Conservation (phyloP, 2,113 vertebrate species). For the Melanerpes aurifrons region DNA sequence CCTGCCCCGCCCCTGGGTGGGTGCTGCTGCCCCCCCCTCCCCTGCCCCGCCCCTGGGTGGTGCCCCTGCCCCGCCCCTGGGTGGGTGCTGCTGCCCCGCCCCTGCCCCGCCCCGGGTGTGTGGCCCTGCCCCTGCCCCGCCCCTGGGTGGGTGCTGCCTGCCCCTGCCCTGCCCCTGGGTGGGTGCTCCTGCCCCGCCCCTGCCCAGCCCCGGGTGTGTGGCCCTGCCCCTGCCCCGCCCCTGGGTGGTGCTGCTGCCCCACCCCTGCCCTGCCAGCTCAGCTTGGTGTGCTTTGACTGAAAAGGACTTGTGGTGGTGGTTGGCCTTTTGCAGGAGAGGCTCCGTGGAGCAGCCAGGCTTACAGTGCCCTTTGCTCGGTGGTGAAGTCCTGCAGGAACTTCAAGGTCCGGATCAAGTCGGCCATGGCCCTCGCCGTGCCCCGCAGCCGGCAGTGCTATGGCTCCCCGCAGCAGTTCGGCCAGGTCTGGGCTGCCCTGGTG, state of each 20-base stretch:
- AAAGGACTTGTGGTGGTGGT: background rate
- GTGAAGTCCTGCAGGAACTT: constrained; percentile 96
- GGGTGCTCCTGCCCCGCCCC: no score
- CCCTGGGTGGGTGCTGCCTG: constrained; percentile 62
- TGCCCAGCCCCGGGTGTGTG: background rate
- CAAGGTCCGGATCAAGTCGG: constrained; percentile 95
- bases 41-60: background rate
- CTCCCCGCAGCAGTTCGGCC: constrained; percentile 76
- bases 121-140: constrained; percentile 80
- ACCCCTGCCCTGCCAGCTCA: constrained; percentile 78
- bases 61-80: no score
- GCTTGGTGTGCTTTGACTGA: background rate
- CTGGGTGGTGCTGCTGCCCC: constrained; percentile 77
- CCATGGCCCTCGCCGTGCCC: constrained; percentile 88
- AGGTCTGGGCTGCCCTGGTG: constrained; percentile 88
- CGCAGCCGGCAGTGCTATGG: constrained; percentile 82
- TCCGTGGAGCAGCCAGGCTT: constrained; percentile 86
- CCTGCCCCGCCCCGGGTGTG: no score
- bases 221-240: constrained; percentile 29
- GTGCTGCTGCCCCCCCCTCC: constrained; percentile 79
- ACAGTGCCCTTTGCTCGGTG: constrained; percentile 84
- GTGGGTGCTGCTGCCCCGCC: constrained; percentile 63
- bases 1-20: no score
- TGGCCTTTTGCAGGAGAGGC: constrained; percentile 79
- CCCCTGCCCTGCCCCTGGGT: background rate